Evolutionary conservation across 1,140 invertebrate genomes (phyloP).

Genomic region (Coenobita brevimanus): DNA sequence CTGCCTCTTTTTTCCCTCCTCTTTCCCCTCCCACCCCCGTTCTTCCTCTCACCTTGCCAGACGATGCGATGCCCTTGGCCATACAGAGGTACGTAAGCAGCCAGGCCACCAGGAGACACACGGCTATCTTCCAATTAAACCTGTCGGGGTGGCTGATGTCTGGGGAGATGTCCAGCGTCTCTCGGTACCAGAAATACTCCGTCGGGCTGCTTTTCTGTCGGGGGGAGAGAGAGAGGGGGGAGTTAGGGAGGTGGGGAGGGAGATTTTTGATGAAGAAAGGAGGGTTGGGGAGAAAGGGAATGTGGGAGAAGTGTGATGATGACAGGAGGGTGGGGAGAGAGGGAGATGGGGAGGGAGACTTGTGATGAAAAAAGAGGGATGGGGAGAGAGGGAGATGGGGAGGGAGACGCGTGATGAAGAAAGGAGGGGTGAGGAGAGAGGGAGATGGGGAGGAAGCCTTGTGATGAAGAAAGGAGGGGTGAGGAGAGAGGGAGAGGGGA

Average conservation of each 20-base stretch:
- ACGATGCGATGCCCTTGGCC: constrained; percentile 98
- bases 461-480: too few species aligned
- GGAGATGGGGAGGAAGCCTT: too few species aligned
- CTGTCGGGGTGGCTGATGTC: constrained; percentile 90
- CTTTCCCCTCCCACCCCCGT: not conserved
- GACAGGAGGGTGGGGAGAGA: too few species aligned
- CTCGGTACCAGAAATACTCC: constrained; percentile 92
- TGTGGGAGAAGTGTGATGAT: too few species aligned
- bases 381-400: too few species aligned
- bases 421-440: too few species aligned
- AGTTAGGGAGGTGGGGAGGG: not conserved
- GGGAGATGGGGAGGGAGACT: too few species aligned
- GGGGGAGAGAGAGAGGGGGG: not conserved
- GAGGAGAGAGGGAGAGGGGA: too few species aligned
- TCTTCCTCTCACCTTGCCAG: constrained; percentile 83
- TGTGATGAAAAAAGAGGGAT: too few species aligned
- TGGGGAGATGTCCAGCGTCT: constrained; percentile 90
- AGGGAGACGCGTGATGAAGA: too few species aligned
- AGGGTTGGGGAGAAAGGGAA: too few species aligned
- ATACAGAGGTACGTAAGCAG: constrained; percentile 98
- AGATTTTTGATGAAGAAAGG: too few species aligned
- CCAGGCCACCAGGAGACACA: constrained; percentile 92
- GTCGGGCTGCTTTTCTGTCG: constrained; percentile 60
- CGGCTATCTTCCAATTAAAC: constrained; percentile 95
- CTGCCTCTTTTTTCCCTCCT: not conserved